phyloP scores from a whole-genome alignment of 2,113 vertebrate species.

The Trematocara variabile region DNA sequence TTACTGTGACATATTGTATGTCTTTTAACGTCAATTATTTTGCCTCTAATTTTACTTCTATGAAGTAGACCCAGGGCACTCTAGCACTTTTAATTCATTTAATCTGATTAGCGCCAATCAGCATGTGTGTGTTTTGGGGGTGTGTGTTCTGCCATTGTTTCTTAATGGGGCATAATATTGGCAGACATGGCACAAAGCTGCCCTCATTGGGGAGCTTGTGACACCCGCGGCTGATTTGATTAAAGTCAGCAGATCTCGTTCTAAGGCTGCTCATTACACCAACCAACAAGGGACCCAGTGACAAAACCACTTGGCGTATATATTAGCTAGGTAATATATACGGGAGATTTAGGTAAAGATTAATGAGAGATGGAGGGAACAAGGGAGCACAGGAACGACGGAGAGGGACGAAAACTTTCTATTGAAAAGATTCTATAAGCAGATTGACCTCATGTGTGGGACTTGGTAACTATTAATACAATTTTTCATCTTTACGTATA shows the following conservation, averaged over 20 bases:
- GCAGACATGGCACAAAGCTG: conserved; percentile 38
- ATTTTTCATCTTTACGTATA: conserved; percentile 43
- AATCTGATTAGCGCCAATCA: conserved; percentile 25
- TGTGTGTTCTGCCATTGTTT: conserved; percentile 17
- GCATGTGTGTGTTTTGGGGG: background rate
- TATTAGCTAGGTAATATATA: conserved; percentile 14
- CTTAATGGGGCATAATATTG: conserved; percentile 50
- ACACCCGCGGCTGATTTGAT: conserved; percentile 51
- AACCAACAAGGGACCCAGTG: conserved; percentile 6
- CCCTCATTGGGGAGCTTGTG: conserved; percentile 32
- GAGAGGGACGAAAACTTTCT: conserved; percentile 1
- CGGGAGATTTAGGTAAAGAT: conserved; percentile 21
- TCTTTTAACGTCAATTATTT: conserved; percentile 23
- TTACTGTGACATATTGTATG: background rate
- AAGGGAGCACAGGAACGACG: background rate
- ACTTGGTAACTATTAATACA: conserved; percentile 8
- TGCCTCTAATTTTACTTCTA: background rate
- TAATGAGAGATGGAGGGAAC: background rate
- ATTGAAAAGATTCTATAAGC: conserved; percentile 2
- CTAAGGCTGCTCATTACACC: conserved; percentile 51
- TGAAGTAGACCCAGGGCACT: background rate
- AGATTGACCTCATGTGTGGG: conserved; percentile 1
- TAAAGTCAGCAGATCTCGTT: conserved; percentile 47
- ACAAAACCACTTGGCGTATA: conserved; percentile 51
- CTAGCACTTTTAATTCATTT: conserved; percentile 7